Conservation (phyloP, 37 sponge, comb jelly and placozoan genomes). For the Geodia barretti region DNA sequence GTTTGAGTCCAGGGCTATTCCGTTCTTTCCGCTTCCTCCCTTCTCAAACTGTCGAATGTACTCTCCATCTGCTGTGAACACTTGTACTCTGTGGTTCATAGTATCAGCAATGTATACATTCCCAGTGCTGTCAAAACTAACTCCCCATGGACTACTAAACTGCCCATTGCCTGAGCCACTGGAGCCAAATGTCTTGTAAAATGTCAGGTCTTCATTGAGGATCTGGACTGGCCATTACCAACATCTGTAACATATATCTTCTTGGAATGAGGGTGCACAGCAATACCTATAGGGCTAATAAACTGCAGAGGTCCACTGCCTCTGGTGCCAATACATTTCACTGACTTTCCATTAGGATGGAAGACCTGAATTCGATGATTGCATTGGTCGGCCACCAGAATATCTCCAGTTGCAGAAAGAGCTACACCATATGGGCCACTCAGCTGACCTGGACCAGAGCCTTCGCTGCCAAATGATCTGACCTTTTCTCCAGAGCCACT, state of each 20-base stretch:
- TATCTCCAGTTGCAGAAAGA: not conserved
- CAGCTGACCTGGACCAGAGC: conserved; percentile 8
- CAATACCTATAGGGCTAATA: conserved; percentile 45
- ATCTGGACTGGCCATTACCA: conserved; percentile 60
- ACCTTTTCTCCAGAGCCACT: not conserved
- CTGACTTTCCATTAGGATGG: conserved; percentile 42
- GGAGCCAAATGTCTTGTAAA: conserved; percentile 49
- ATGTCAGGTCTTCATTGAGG: conserved; percentile 52
- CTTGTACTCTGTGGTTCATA: conserved; percentile 65
- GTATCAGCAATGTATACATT: conserved; percentile 63
- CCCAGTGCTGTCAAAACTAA: conserved; percentile 30
- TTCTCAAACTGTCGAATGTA: conserved; percentile 27
- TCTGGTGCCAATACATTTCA: conserved; percentile 29
- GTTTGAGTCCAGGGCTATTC: not conserved
- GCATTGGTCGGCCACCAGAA: conserved; percentile 13
- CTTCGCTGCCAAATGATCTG: conserved; percentile 5
- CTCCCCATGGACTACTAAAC: conserved; percentile 51
- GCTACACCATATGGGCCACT: conserved; percentile 3
- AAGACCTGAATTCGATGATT: conserved; percentile 53
- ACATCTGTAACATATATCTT: conserved; percentile 57
- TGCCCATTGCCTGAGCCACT: conserved; percentile 52
- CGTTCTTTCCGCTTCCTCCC: not conserved
- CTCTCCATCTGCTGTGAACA: conserved; percentile 40
- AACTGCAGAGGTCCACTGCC: conserved; percentile 55
- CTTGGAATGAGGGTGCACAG: conserved; percentile 20